Conservation (phyloP, 1,140 invertebrate genomes). For the Drosophila ohnishii region DNA sequence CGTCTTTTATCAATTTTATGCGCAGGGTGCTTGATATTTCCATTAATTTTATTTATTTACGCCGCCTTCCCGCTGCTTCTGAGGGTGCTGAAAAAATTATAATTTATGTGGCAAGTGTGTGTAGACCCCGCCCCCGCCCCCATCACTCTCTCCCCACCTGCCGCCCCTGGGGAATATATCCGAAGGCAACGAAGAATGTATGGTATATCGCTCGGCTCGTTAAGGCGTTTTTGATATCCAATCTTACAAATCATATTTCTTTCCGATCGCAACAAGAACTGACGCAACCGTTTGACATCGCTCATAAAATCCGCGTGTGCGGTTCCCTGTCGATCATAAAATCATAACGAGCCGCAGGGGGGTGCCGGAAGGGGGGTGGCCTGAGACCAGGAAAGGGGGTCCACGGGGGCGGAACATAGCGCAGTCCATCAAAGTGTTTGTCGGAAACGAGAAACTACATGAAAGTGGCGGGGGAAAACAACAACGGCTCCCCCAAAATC, state of each 20-base stretch:
- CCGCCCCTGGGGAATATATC: conserved; percentile 61
- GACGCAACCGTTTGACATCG: conserved; percentile 70
- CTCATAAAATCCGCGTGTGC: conserved; percentile 59
- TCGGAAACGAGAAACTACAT: conserved; percentile 46
- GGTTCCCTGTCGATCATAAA: conserved; percentile 43
- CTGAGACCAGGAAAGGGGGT: neutral
- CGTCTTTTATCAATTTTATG: conserved; percentile 65
- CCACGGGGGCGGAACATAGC: conserved; percentile 15
- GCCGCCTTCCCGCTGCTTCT: conserved; percentile 33
- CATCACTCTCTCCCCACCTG: conserved; percentile 3
- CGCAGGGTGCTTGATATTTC: conserved; percentile 56
- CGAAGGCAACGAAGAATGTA: neutral
- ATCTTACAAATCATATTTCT: conserved; percentile 77
- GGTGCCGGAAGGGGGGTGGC: neutral
- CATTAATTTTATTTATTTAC: conserved; percentile 74
- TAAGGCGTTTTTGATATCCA: conserved; percentile 67
- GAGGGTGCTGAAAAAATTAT: conserved; percentile 59
- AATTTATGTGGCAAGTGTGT: conserved; percentile 70
- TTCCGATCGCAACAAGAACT: conserved; percentile 59
- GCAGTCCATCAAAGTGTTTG: conserved; percentile 46
- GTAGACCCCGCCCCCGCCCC: conserved; percentile 1
- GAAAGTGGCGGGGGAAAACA: conserved; percentile 18
- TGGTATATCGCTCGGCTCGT: conserved; percentile 36
- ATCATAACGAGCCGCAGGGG: conserved; percentile 25
- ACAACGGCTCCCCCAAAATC: conserved; percentile 6